These are phyloP conservation scores for Simalia tracyae DNA, from an alignment of 2,797 vertebrate genomes.

Conservation along the genomic window DNA sequence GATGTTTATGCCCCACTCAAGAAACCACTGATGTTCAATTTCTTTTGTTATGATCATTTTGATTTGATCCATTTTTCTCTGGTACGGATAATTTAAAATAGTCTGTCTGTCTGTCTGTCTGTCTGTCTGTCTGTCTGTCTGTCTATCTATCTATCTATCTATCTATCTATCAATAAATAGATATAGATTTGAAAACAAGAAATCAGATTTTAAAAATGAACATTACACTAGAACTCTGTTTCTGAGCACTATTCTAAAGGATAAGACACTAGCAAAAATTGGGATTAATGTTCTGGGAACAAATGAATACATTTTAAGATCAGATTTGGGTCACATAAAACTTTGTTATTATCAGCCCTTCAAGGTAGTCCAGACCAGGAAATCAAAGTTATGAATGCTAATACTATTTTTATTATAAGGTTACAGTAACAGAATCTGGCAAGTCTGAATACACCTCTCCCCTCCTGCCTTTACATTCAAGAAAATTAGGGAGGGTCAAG, in stretches of 20 bases:
- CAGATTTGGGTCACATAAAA: background rate
- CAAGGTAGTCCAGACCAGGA: background rate
- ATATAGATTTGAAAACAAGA: background rate
- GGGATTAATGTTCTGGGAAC: background rate
- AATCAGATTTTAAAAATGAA: background rate
- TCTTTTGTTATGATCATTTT: background rate
- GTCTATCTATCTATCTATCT: no score
- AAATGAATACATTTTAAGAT: background rate
- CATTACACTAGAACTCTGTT: background rate
- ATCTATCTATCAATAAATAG: no score
- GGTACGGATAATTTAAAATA: background rate
- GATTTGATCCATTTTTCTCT: background rate
- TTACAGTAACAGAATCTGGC: no score
- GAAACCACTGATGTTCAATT: background rate
- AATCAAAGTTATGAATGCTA: no score
- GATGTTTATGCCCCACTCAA: background rate
- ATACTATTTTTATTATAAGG: no score
- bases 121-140: accelerated
- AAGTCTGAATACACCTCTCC: background rate
- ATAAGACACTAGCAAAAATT: background rate
- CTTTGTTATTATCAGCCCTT: background rate
- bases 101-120: background rate
- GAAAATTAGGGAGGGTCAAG: background rate
- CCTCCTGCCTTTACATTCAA: background rate
- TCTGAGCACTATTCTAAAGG: background rate